Conservation (phyloP, 1,140 invertebrate species). For the Centruroides vittatus region DNA sequence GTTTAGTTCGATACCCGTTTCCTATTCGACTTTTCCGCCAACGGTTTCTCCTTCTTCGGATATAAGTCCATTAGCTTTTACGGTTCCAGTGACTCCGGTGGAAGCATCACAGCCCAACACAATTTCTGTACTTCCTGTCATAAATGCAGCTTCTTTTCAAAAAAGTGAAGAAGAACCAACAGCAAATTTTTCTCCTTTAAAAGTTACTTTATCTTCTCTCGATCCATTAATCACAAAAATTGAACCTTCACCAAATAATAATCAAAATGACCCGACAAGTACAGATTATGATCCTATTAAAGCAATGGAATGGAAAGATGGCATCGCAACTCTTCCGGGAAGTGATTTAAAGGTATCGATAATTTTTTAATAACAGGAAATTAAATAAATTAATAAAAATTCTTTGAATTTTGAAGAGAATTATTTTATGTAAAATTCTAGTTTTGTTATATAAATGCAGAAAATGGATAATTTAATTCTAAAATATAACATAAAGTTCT, state of each 20-base stretch:
- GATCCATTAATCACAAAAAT: background rate
- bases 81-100: too few species aligned
- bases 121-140: slow-evolving; percentile 5
- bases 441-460: too few species aligned
- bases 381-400: background rate
- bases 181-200: background rate
- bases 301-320: slow-evolving; percentile 59
- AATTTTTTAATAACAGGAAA: background rate
- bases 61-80: background rate
- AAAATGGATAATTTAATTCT: too few species aligned
- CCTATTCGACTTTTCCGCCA: background rate
- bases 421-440: too few species aligned
- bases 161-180: background rate
- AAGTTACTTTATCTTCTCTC: background rate
- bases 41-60: slow-evolving; percentile 4
- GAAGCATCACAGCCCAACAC: background rate
- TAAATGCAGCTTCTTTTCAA: slow-evolving; percentile 6
- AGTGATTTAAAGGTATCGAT: slow-evolving; percentile 45
- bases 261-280: slow-evolving; percentile 6
- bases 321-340: slow-evolving; percentile 58
- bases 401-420: too few species aligned
- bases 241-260: background rate
- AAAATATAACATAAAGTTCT: too few species aligned
- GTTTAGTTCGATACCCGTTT: too few species aligned
- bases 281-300: slow-evolving; percentile 30